Base-by-base conservation (phyloP, 2,113 vertebrate genomes). In the Coracopsis vasa region DNA sequence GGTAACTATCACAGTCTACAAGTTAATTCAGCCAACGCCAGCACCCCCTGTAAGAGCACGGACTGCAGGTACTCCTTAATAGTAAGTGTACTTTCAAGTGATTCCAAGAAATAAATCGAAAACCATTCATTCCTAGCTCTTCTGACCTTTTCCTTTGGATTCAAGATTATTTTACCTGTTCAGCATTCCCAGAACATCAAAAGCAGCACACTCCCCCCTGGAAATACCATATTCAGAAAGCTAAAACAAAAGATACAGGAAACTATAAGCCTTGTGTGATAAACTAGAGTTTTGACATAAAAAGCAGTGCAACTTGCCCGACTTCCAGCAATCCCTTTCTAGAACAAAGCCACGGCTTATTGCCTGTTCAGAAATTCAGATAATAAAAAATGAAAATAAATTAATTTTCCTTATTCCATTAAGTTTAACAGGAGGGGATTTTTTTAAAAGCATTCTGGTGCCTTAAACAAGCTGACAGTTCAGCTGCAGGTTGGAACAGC, bases 401-500 rank as follows among this genome's bases (percentile, higher is more conserved):
- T 41, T 48, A 13, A 1, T 56, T 86, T 45, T 81, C 58, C 25
- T 61, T 82, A 47, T 35, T 48, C 24, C 35, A 37, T 47, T 58
- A 78, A 31, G 24, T 24, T 75, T 65, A 80, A 42, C 5, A 62
- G n/a, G 11, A 80, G 25, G 24, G 29, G 10, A 19, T 29, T 81
- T 79, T 50, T 50, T 7, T 19, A 29, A 25, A 79, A 65, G 42
- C 15, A 7, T 79, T 89, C 62, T 13, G 21, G 15, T 90, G 82
- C 48, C 75, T 92, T 70, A 5, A 66, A 42, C 23, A 44, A 2
- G 14, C 72, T 70, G 86, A 84, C 44, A 83, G 75, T 41, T 90
- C 78, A 91, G 84, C 67, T 86, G 91, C 94, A 92, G 86, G 88
- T 56, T 94, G 83, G 24, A 81, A 92, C 92, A 95, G 82, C 78